Conservation (phyloP, 2,888 invertebrate species). For the Anthrax anthrax region DNA sequence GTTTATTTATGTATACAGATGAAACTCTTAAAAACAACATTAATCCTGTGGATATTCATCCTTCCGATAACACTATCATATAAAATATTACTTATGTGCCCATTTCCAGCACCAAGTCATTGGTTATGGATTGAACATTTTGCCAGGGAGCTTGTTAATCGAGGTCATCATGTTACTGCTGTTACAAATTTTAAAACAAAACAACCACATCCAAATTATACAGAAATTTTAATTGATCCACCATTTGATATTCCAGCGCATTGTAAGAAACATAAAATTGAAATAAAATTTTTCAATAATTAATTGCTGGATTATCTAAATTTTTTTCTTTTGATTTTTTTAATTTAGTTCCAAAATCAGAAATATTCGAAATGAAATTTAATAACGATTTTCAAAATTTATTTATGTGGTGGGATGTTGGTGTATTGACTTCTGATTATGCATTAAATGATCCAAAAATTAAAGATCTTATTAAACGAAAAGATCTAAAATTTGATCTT, state of each 20-base stretch:
- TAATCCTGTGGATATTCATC: neutral
- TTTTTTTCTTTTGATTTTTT: neutral
- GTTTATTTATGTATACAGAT: neutral
- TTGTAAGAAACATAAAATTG: constrained; percentile 21
- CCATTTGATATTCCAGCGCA: constrained; percentile 26
- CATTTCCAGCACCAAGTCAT: constrained; percentile 33
- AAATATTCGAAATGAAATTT: constrained; percentile 27
- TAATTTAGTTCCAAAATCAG: constrained; percentile 25
- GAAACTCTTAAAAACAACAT: neutral
- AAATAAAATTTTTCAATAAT: neutral
- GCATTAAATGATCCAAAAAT: constrained; percentile 26
- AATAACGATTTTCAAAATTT: constrained; percentile 28
- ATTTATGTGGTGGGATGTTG: constrained; percentile 27
- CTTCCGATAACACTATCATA: constrained; percentile 9
- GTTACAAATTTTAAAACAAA: constrained; percentile 28
- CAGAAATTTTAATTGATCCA: constrained; percentile 30
- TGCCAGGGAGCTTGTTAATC: constrained; percentile 23
- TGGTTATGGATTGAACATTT: constrained; percentile 34
- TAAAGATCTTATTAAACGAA: constrained; percentile 23
- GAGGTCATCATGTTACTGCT: constrained; percentile 35
- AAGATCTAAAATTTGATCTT: constrained; percentile 32
- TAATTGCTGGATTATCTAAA: neutral
- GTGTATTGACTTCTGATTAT: constrained; percentile 23
- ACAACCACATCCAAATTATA: constrained; percentile 32
- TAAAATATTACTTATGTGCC: constrained; percentile 30